These are phyloP conservation scores for Cheilinus undulatus DNA, from an alignment of 2,113 vertebrate genomes.

Conservation along the genomic window DNA sequence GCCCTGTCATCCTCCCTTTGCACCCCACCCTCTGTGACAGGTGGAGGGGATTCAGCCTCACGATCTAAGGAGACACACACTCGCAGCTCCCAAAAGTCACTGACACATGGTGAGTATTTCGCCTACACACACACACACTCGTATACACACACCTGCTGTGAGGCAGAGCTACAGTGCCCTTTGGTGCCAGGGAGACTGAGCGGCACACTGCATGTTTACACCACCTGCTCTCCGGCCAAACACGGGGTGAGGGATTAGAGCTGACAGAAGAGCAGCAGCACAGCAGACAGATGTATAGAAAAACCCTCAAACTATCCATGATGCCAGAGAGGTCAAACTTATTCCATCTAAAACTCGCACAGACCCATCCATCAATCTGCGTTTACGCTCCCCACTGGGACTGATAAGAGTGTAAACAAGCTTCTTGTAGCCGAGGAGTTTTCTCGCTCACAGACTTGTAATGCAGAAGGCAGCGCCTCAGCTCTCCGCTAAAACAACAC, in stretches of 20 bases:
- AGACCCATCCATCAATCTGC: constrained; percentile 35
- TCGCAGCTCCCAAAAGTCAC: constrained; percentile 49
- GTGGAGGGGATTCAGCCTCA: constrained; percentile 72
- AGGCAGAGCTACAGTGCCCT: constrained; percentile 54
- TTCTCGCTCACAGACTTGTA: constrained; percentile 5
- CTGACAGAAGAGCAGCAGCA: constrained; percentile 50
- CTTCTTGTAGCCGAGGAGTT: constrained; percentile 14
- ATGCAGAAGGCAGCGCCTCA: constrained; percentile 18
- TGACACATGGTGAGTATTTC: constrained; percentile 67
- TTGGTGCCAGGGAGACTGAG: constrained; percentile 72
- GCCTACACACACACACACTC: constrained; percentile 38
- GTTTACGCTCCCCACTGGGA: constrained; percentile 10
- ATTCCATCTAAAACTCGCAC: constrained; percentile 13
- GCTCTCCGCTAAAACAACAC: constrained; percentile 35
- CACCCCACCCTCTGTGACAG: constrained; percentile 76
- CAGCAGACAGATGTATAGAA: constrained; percentile 43
- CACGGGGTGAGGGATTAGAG: constrained; percentile 59
- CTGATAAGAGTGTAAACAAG: constrained; percentile 19
- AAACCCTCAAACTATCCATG: constrained; percentile 17
- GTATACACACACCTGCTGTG: constrained; percentile 71
- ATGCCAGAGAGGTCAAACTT: constrained; percentile 33
- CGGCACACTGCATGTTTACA: constrained; percentile 57
- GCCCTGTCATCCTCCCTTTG: constrained; percentile 63
- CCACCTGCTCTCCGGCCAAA: constrained; percentile 75
- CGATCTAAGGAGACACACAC: constrained; percentile 39